A percentile compares a stretch with the other conserved stretches of the same genome.
These are phyloP conservation scores for Cryptocheilus praepositus DNA, from an alignment of 2,888 invertebrate species.

Conservation along the genomic window DNA sequence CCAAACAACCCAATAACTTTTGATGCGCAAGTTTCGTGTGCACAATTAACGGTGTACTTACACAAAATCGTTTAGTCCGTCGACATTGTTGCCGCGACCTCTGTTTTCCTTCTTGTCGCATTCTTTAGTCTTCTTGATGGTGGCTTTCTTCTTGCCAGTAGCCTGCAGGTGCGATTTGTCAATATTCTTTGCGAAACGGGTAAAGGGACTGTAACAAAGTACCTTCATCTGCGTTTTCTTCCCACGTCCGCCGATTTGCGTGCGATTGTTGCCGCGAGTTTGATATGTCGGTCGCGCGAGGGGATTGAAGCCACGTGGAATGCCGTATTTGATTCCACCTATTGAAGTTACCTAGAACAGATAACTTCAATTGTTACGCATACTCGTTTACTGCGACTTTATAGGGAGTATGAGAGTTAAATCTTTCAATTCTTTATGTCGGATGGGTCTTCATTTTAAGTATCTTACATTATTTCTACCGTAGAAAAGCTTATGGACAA, in stretches of 20 bases:
- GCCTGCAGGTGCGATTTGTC: conserved; percentile 55
- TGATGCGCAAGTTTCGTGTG: too few relatives aligned
- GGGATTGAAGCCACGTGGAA: conserved; percentile 64
- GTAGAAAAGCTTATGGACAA: not conserved
- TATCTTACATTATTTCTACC: not conserved
- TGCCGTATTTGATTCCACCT: conserved; percentile 69
- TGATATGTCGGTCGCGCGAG: conserved; percentile 68
- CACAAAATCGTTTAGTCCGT: conserved; percentile 68
- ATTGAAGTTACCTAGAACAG: conserved; percentile 72
- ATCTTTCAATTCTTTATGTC: not conserved
- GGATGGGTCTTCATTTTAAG: not conserved
- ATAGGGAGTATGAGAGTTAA: not conserved
- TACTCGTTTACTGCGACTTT: not conserved
- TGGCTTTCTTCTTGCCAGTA: conserved; percentile 68
- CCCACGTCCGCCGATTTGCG: conserved; percentile 65
- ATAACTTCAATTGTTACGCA: conserved; percentile 8
- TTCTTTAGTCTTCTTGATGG: conserved; percentile 67
- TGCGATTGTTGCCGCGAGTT: conserved; percentile 64
- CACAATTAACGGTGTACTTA: conserved; percentile 46
- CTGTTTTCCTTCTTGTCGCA: conserved; percentile 66
- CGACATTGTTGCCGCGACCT: conserved; percentile 65
- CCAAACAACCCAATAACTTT: too few relatives aligned
- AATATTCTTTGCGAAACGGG: conserved; percentile 7
- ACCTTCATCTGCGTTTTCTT: conserved; percentile 73
- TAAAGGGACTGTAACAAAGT: conserved; percentile 31